Evolutionary conservation across 1,140 invertebrate species (phyloP), one percentile per base, ranked within the genome.

Genomic region (Cotesia vestalis): DNA sequence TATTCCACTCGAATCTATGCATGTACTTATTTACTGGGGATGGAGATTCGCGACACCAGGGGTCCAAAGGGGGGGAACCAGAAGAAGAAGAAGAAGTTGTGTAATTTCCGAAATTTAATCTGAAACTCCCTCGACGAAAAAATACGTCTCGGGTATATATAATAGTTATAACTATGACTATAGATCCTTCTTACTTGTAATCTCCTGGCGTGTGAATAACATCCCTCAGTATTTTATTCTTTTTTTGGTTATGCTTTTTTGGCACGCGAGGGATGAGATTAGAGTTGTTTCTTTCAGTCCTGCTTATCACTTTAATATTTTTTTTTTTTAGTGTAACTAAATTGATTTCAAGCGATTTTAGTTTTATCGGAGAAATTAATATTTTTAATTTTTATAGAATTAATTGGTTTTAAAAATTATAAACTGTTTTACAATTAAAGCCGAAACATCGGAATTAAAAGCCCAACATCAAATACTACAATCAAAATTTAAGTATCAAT

Each of bases 31-130:
- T 1, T 17, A 17, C 40, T 9, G 40, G 40, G 4, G 6, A 46
- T 46, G 40, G 40, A 11, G 5, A 46, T 9, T 11, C 6, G 40
- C 11, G 40, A 46, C 40, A 11, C 6, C 11, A 34, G 38, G 36
- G 12, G 14, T n/a, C 1, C 36, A n/a, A 4, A 55, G 20, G 36
- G 36, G 36, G 51, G 55, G 36, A 57, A 17, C 3, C 3, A 14
- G 46, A 40, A 51, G 46, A 46, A 71, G 51, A 36, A 17, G 35
- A 35, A 68, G 53, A 72, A 66, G 63, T 72, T 72, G 64, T 72
- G 66, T 72, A 72, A 72, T 72, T 72, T 72, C 55, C 57, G 71
- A 72, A 67, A 72, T 72, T 72, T 67, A 66, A 72, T 72, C 64
- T 60, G 38, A 60, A 67, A 67, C 53, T 67, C 71, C 71, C 64